A percentile compares a stretch with the other conserved stretches of the same genome.
phyloP scores from a whole-genome alignment of 2,888 invertebrate genomes.

The Machimus rusticus region DNA sequence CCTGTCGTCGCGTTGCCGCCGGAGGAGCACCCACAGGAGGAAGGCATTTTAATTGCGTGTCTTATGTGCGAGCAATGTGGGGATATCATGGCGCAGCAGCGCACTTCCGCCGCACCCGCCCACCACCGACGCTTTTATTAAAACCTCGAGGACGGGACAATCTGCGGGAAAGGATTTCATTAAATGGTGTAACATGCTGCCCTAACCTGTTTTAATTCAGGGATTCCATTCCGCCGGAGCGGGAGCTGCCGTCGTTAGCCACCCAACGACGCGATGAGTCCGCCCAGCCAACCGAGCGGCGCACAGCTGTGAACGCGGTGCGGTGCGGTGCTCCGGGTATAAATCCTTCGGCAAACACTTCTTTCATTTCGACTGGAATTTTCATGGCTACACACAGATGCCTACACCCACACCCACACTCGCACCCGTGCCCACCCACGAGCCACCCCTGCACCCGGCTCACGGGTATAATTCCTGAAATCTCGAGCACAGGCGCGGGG shows the following conservation, averaged over 20 bases:
- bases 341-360: constrained; percentile 46
- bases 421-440: neutral
- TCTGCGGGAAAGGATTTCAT: constrained; percentile 39
- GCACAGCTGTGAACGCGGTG: constrained; percentile 40
- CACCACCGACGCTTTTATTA: constrained; percentile 4
- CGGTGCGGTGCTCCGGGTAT: constrained; percentile 39
- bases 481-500: constrained; percentile 17
- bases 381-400: constrained; percentile 17
- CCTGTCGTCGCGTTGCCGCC: neutral
- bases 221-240: constrained; percentile 2
- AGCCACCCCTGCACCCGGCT: neutral
- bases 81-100: constrained; percentile 13
- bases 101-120: neutral
- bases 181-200: constrained; percentile 39
- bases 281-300: constrained; percentile 39
- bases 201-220: constrained; percentile 31
- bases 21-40: neutral
- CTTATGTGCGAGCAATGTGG: constrained; percentile 2
- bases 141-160: constrained; percentile 20
- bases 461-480: constrained; percentile 26
- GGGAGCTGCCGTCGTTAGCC: constrained; percentile 13
- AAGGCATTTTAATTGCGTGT: constrained; percentile 35
- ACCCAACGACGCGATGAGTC: constrained; percentile 33
- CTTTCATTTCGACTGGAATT: constrained; percentile 24
- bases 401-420: neutral